Base-by-base conservation (phyloP, 1,140 invertebrate genomes). In the Drosophila asahinai region DNA sequence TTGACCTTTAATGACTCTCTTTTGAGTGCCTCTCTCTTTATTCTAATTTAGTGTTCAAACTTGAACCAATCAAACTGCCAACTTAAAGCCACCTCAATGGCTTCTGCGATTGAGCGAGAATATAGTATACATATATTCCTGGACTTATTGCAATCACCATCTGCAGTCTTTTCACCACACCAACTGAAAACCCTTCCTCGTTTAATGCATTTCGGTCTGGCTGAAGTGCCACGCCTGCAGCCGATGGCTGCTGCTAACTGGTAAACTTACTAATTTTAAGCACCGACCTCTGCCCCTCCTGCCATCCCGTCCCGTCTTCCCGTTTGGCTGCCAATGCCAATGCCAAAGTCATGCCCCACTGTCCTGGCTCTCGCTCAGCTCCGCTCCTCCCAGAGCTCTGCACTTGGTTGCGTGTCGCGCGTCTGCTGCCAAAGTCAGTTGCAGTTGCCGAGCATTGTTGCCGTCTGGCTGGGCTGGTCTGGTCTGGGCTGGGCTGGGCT, bases 181-280 rank as follows among this genome's bases (percentile, higher is more conserved):
- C 30, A 9, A 36, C 52, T 38, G 19, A 2, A 17, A 22, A n/a
- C 54, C 36, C 19, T 40, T 40, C 36, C 36, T 22, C 54, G 63
- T 64, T 80, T 84, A 86, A 77, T 84, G 81, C 77, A 73, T 59
- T 84, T 55, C 66, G 52, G 65, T 84, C 62, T 61, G n/a, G 38
- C 30, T 38, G 42, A 27, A 48, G 61, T 6, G 40, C 61, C 61
- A 45, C 30, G 60, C 63, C 62, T 67, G 79, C 45, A 68, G 40
- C 52, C 54, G 51, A 63, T 55, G 49, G 71, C 47, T 48, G 55
- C 60, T 71, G 40, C 79, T 51, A 77, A 81, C 72, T 80, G 71
- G 60, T 43, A 80, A 80, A 83, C 71, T 80, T 80, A 76, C 81
- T 80, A 83, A 83, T 83, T 83, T 83, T 76, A 76, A 80, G 80